Conservation (phyloP, 2,113 vertebrate genomes). For the Empidonax alnorum region DNA sequence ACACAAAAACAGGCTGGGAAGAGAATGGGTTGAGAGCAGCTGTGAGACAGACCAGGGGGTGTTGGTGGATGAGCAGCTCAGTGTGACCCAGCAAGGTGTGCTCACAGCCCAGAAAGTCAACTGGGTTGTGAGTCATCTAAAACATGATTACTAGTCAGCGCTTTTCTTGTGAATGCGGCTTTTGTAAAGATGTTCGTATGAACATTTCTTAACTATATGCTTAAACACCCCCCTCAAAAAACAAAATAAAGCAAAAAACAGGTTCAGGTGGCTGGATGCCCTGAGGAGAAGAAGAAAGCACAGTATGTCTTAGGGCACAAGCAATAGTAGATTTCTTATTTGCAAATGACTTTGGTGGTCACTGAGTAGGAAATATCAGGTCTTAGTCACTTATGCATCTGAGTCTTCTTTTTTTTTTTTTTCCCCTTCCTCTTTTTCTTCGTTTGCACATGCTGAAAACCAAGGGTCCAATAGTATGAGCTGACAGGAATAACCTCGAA, state of each 20-base stretch:
- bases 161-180: background rate
- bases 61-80: background rate
- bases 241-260: background rate
- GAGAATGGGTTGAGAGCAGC: background rate
- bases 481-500: background rate
- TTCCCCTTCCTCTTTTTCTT: background rate
- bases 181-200: background rate
- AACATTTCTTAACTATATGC: background rate
- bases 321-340: too few relatives aligned
- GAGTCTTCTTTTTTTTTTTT: background rate
- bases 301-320: background rate
- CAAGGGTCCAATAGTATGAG: background rate
- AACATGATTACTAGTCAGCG: background rate
- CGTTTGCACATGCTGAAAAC: background rate
- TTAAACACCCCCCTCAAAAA: background rate
- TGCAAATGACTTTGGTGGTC: background rate
- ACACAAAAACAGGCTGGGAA: background rate
- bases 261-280: background rate
- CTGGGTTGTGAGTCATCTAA: background rate
- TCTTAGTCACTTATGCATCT: background rate
- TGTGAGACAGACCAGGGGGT: background rate
- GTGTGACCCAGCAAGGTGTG: accelerated
- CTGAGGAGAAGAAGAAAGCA: background rate
- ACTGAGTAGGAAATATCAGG: background rate
- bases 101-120: background rate